phyloP scores from a whole-genome alignment of 2,888 invertebrate genomes.

The Holacanthella duospinosa region DNA sequence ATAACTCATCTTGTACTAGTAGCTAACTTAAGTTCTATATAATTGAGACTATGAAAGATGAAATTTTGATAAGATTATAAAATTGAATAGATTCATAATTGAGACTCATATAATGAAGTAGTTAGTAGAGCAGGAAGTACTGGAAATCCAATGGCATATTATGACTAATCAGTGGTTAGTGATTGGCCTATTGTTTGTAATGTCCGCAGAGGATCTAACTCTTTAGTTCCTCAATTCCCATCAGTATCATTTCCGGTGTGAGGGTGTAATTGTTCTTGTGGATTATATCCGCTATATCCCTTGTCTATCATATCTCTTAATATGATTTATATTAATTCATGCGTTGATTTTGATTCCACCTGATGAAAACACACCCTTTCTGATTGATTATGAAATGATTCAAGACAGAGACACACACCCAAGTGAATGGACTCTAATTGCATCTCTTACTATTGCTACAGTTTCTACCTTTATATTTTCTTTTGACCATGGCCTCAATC shows the following conservation, averaged over 20 bases:
- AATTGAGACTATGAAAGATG: too few relatives aligned
- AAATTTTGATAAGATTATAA: too few relatives aligned
- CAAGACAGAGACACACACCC: background rate
- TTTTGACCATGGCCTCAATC: conserved; percentile 33
- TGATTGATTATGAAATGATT: background rate
- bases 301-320: background rate
- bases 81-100: too few relatives aligned
- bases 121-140: background rate
- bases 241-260: conserved; percentile 37
- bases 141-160: background rate
- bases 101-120: too few relatives aligned
- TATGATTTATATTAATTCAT: background rate
- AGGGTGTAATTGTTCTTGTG: conserved; percentile 7
- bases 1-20: too few relatives aligned
- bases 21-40: too few relatives aligned
- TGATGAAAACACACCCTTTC: background rate
- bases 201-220: too few relatives aligned
- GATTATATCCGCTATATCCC: conserved; percentile 8
- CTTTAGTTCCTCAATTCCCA: conserved; percentile 9
- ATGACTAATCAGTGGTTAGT: too few relatives aligned
- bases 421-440: background rate
- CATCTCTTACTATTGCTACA: background rate
- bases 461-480: background rate
- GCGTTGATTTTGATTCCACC: too few relatives aligned
- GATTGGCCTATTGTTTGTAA: too few relatives aligned